phyloP scores from a whole-genome alignment of 2,888 invertebrate species.

The Crocallis elinguaria region DNA sequence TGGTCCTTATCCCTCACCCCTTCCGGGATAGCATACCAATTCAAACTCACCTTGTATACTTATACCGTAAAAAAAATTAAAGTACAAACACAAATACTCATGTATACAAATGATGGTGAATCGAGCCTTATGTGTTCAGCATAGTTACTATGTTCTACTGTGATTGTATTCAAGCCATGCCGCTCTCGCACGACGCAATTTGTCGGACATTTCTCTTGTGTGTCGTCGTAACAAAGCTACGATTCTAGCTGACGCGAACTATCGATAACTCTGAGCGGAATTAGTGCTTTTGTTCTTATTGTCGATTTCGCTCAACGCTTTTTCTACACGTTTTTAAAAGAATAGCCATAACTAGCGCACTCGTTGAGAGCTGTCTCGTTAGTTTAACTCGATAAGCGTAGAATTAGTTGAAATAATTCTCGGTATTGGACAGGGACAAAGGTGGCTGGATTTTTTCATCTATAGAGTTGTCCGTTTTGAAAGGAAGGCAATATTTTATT shows the following conservation, averaged over 20 bases:
- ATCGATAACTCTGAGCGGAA: constrained; percentile 67
- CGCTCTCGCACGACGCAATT: constrained; percentile 70
- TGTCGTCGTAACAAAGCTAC: constrained; percentile 70
- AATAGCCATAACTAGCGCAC: constrained; percentile 55
- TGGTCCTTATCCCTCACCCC: no score
- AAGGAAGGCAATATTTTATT: constrained; percentile 53
- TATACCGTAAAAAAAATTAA: not conserved
- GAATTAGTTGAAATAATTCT: constrained; percentile 57
- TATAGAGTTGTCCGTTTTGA: constrained; percentile 24
- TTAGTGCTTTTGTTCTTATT: constrained; percentile 71
- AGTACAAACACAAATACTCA: not conserved
- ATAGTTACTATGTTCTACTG: constrained; percentile 18
- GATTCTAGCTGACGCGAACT: constrained; percentile 70
- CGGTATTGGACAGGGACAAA: constrained; percentile 37
- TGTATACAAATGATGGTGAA: not conserved
- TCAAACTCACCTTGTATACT: no score
- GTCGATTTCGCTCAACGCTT: constrained; percentile 39
- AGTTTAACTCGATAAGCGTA: constrained; percentile 54
- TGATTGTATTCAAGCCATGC: constrained; percentile 28
- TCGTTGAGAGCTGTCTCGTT: constrained; percentile 56
- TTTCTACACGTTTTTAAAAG: constrained; percentile 46
- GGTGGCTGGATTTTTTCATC: constrained; percentile 35
- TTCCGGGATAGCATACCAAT: no score
- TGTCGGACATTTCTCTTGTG: constrained; percentile 74
- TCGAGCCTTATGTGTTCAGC: not conserved